phyloP scores from a whole-genome alignment of 2,888 invertebrate genomes.

The Sarcophaga rosellei region DNA sequence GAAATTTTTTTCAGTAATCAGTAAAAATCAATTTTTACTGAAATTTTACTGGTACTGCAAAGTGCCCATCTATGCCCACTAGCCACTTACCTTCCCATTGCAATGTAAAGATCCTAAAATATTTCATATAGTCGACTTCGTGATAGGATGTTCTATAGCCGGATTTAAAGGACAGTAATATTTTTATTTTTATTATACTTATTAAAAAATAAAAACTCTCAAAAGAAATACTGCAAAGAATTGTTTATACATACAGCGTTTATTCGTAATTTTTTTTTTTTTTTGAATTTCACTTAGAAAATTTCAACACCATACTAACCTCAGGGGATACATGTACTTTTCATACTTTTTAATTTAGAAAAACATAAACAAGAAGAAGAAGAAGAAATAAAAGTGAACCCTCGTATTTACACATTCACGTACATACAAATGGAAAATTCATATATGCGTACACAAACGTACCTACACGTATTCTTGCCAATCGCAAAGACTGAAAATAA shows the following conservation, averaged over 20 bases:
- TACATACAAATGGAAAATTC: constrained; percentile 4
- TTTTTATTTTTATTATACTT: constrained; percentile 1
- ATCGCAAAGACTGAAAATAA: constrained; percentile 32
- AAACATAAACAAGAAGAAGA: constrained; percentile 10
- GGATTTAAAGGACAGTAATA: neutral
- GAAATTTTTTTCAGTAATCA: no score
- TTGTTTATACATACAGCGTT: constrained; percentile 37
- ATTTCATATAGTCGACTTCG: no score
- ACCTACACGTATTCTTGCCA: constrained; percentile 1
- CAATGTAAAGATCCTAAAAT: no score
- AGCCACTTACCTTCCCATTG: no score
- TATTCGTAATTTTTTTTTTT: constrained; percentile 9
- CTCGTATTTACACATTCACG: constrained; percentile 15
- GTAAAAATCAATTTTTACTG: no score
- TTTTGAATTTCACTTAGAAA: constrained; percentile 52
- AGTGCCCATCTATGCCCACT: no score
- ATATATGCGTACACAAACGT: neutral
- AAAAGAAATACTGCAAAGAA: constrained; percentile 12
- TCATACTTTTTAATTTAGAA: constrained; percentile 61
- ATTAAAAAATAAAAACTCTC: constrained; percentile 26
- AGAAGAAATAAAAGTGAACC: constrained; percentile 14
- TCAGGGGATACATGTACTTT: constrained; percentile 59
- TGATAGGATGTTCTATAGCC: no score
- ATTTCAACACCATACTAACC: constrained; percentile 61
- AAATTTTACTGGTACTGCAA: no score